A percentile compares a stretch with the other conserved stretches of the same genome.
These are phyloP conservation scores for Chrysolina americana DNA, from an alignment of 2,888 invertebrate species.

Conservation along the genomic window DNA sequence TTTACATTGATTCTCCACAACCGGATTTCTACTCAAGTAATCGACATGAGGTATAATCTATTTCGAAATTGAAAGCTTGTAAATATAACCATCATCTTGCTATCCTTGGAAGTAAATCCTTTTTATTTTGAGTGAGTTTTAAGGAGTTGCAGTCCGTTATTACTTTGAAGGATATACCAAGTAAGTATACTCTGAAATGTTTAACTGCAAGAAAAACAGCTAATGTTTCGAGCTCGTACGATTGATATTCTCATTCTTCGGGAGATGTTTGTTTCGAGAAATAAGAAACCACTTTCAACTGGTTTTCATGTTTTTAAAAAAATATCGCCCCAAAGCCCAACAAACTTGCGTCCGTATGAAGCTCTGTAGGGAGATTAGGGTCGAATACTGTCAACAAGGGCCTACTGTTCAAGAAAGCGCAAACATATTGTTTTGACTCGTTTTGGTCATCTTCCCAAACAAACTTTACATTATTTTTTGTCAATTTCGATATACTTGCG, in stretches of 20 bases:
- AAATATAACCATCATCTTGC: no score
- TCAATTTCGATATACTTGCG: conserved; percentile 28
- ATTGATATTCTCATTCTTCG: conserved; percentile 44
- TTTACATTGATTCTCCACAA: no score
- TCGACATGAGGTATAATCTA: no score
- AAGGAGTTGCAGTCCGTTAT: conserved; percentile 59
- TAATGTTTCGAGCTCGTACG: conserved; percentile 59
- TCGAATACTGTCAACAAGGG: conserved; percentile 47
- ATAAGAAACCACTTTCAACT: no score
- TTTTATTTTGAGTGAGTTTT: no score
- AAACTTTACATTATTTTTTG: conserved; percentile 14
- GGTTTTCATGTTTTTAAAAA: no score
- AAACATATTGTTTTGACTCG: conserved; percentile 6
- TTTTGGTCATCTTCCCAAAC: conserved; percentile 22
- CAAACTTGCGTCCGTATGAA: no score
- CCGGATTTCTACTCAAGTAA: no score
- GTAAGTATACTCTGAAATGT: conserved; percentile 56
- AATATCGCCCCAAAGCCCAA: conserved; percentile 43
- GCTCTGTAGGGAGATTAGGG: conserved; percentile 39
- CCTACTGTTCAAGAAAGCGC: conserved; percentile 35
- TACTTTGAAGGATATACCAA: conserved; percentile 42
- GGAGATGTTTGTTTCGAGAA: no score
- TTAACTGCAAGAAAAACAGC: conserved; percentile 59
- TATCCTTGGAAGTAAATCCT: no score
- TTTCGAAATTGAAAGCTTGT: no score